phyloP scores from a whole-genome alignment of 2,888 invertebrate genomes.

The Andrena haemorrhoa region DNA sequence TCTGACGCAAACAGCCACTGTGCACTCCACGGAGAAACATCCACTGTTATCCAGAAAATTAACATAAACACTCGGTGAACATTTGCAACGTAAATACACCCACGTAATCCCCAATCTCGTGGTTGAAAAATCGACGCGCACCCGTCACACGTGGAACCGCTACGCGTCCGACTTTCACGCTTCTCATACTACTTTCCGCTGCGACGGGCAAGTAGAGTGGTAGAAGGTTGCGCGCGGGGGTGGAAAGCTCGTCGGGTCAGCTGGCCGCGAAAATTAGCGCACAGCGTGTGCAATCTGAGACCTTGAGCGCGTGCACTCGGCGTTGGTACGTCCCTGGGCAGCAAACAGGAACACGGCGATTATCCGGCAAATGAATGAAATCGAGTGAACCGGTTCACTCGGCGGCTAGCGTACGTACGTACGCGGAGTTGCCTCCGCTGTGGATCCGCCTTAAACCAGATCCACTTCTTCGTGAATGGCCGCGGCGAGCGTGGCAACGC shows the following conservation, averaged over 20 bases:
- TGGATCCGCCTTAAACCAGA: slow-evolving; percentile 62
- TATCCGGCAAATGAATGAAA: slow-evolving; percentile 81
- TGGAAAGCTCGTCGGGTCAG: not conserved
- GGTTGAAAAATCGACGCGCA: too few species aligned
- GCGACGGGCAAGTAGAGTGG: slow-evolving; percentile 4
- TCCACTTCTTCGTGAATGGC: slow-evolving; percentile 65
- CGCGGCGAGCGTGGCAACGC: slow-evolving; percentile 32
- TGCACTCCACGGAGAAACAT: too few species aligned
- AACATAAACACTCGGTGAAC: too few species aligned
- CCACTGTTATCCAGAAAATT: too few species aligned
- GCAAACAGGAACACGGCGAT: slow-evolving; percentile 81
- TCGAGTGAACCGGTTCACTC: slow-evolving; percentile 74
- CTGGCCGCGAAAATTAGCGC: not conserved
- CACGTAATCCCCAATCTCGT: too few species aligned
- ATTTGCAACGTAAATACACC: too few species aligned
- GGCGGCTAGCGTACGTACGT: slow-evolving; percentile 41
- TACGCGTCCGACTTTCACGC: slow-evolving; percentile 34
- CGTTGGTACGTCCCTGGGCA: slow-evolving; percentile 72
- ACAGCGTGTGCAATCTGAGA: slow-evolving; percentile 44
- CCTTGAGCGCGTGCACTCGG: slow-evolving; percentile 66
- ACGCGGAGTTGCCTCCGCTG: slow-evolving; percentile 37
- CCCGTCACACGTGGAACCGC: not conserved
- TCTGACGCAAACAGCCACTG: too few species aligned
- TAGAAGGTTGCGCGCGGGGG: not conserved
- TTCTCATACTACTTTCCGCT: slow-evolving; percentile 24